Evolutionary conservation across 2,888 invertebrate species (phyloP), one percentile per base, ranked within the genome.

Genomic region (Agrilus mali): DNA sequence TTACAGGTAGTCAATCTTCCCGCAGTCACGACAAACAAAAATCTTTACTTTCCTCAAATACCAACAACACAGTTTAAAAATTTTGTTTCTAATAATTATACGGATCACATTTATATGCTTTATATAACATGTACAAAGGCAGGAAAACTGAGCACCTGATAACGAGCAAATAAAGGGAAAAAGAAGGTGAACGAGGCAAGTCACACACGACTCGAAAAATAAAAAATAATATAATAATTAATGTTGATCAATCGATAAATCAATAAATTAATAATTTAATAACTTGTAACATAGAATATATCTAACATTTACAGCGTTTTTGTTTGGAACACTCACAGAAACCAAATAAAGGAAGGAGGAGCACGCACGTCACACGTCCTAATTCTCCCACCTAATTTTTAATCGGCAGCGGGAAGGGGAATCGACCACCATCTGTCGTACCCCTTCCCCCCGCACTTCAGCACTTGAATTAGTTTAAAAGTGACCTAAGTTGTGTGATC

Each of bases 281-380:
- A 48, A 48, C 48, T 48, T 36, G 46, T 48, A 48, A 63, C 63
- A 63, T 62, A 63, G 60, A 63, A 62, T 63, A 48, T 47, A 47
- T 48, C 63, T 63, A 63, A 63, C 62, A 63, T 62, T 61, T 61
- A 63, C 60, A 60, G 61, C 61, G 60, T 27, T 27, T 27, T 27
- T 27, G 27, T 60, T 59, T 52, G 44, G 54, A 63, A 62, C 60
- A 61, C 62, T 49, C 57, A 58, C 58, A 59, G 60, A 57, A 50
- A 51, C 55, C 60, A 61, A 58, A 58, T 60, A 60, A 60, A 58
- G 58, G 55, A 57, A 56, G 55, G 56, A 60, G 57, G 56, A 58
- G 55, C 57, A 57, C 58, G 51, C 49, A 53, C 53, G 52, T 49
- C 4, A 10, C 27, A 27, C 27, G 27, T 27, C 8, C 27, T 10